phyloP scores from a whole-genome alignment of 2,888 invertebrate species.

The Sminthurides aquaticus region DNA sequence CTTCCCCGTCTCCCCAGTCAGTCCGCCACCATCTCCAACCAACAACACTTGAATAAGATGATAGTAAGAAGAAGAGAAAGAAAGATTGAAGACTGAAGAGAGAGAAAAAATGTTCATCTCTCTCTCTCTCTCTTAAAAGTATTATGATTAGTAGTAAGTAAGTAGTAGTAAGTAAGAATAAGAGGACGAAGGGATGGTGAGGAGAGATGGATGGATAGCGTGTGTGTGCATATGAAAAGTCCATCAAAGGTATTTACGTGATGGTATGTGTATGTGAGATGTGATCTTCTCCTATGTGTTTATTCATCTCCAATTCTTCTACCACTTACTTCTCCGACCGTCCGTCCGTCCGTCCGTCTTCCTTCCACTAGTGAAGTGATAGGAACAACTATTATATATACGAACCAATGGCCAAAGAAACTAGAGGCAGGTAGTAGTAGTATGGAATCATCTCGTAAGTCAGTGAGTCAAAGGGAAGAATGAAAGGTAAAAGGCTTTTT shows the following conservation, averaged over 20 bases:
- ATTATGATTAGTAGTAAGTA: background rate
- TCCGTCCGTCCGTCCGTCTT: background rate
- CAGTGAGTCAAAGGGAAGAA: background rate
- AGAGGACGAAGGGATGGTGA: background rate
- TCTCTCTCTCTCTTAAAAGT: background rate
- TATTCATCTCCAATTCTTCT: background rate
- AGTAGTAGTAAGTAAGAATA: background rate
- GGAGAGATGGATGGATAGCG: background rate
- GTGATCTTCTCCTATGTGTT: background rate
- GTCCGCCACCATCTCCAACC: background rate
- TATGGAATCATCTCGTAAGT: no score
- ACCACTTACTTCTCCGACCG: background rate
- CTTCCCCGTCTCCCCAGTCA: background rate
- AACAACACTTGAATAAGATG: background rate
- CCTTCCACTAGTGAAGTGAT: no score
- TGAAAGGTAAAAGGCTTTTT: background rate
- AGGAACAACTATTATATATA: no score
- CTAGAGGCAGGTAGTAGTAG: no score
- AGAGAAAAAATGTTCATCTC: background rate
- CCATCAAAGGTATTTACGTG: background rate
- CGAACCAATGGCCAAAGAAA: no score
- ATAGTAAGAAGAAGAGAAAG: no score
- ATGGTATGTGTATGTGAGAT: background rate
- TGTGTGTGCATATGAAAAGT: background rate
- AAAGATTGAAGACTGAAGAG: no score